Conservation (phyloP, 2,113 vertebrate genomes). For the Lutjanus erythropterus region DNA sequence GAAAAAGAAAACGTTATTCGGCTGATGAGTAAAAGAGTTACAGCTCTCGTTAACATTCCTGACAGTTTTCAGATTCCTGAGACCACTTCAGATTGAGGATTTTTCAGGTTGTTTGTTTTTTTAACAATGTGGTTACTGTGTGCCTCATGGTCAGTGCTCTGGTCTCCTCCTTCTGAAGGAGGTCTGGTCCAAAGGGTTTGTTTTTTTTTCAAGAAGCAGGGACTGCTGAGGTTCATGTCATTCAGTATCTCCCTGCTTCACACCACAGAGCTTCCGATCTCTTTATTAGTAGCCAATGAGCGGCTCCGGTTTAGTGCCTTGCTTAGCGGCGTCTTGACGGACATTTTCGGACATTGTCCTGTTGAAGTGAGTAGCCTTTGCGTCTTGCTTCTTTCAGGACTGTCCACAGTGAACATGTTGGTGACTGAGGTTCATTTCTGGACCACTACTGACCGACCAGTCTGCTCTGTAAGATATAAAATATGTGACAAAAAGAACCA, state of each 20-base stretch:
- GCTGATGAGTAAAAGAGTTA: neutral
- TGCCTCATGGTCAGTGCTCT: neutral
- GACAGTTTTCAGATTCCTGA: neutral
- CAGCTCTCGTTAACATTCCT: neutral
- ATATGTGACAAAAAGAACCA: neutral
- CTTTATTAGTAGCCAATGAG: neutral
- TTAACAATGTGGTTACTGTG: neutral
- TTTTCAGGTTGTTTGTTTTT: neutral
- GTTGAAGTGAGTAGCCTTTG: neutral
- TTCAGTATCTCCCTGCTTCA: neutral
- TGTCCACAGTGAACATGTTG: neutral
- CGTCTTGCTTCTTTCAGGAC: constrained; percentile 26
- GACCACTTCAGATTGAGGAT: neutral
- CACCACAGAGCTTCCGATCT: neutral
- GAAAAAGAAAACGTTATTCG: no score
- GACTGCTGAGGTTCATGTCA: neutral
- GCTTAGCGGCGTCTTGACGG: neutral
- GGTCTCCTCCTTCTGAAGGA: neutral
- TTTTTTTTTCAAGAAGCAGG: constrained; percentile 12
- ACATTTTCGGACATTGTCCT: neutral
- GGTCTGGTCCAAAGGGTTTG: neutral
- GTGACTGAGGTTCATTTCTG: neutral
- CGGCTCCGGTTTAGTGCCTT: constrained; percentile 29
- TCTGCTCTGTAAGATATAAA: constrained; percentile 5
- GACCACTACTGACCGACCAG: constrained; percentile 64